Percentiles rank a stretch among this genome's conserved stretches.
Conservation (phyloP, 2,797 vertebrate species). For the Rhodeus uyekii region DNA sequence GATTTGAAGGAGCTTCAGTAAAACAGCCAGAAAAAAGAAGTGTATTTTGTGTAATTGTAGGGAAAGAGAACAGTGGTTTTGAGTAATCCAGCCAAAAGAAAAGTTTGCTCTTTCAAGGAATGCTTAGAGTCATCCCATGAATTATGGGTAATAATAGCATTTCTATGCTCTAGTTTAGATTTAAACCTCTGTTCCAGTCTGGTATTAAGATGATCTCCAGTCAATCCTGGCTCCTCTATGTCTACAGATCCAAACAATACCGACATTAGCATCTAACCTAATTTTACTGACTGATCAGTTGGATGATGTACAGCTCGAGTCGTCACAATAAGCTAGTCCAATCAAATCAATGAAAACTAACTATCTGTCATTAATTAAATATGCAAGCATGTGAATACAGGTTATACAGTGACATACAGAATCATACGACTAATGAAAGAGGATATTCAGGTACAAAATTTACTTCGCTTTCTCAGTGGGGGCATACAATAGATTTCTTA, state of each 20-base stretch:
- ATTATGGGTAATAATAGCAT: constrained; percentile 53
- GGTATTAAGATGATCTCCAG: constrained; percentile 38
- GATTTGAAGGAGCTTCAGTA: constrained; percentile 7
- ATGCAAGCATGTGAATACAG: background rate
- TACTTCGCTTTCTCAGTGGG: background rate
- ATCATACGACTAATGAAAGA: background rate
- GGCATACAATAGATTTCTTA: background rate
- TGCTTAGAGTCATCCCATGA: constrained; percentile 38
- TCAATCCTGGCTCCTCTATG: constrained; percentile 27
- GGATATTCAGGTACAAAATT: background rate
- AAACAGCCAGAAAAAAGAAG: background rate
- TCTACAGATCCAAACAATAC: constrained; percentile 26
- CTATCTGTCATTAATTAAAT: background rate
- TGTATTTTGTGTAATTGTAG: constrained; percentile 41
- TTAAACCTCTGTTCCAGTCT: constrained; percentile 46
- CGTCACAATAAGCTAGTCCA: background rate
- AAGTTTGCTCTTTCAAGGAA: constrained; percentile 24
- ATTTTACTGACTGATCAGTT: background rate
- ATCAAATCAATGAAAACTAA: constrained; percentile 1
- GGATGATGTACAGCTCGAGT: background rate
- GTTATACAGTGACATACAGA: background rate
- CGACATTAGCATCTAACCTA: constrained; percentile 9
- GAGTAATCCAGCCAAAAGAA: constrained; percentile 30
- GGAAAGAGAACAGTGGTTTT: constrained; percentile 32
- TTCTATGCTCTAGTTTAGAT: constrained; percentile 36